phyloP scores from a whole-genome alignment of 2,888 invertebrate species.

The Holacanthella duospinosa region DNA sequence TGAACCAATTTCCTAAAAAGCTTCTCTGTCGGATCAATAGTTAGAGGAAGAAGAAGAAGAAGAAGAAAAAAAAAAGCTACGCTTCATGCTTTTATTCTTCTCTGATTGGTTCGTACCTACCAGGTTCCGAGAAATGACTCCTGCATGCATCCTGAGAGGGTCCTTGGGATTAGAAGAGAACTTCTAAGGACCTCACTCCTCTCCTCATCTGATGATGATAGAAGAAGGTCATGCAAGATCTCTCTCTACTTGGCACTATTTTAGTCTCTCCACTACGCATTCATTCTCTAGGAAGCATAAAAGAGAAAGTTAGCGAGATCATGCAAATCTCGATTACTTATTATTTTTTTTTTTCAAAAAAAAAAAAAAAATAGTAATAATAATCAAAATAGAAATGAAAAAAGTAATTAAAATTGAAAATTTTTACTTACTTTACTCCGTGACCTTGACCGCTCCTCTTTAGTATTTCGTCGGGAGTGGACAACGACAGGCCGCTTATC shows the following conservation, averaged over 20 bases:
- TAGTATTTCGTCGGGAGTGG: conserved; percentile 27
- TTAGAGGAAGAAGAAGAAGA: too few species aligned
- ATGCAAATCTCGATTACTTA: too few species aligned
- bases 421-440: conserved; percentile 32
- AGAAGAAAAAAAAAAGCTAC: too few species aligned
- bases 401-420: background rate
- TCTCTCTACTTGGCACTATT: background rate
- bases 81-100: too few species aligned
- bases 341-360: too few species aligned
- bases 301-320: background rate
- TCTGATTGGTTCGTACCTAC: conserved; percentile 1
- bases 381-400: background rate
- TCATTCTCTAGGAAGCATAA: background rate
- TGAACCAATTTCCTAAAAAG: too few species aligned
- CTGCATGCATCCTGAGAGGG: conserved; percentile 2
- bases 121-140: conserved; percentile 6
- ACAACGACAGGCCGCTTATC: conserved; percentile 23
- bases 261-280: background rate
- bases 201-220: too few species aligned
- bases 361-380: too few species aligned
- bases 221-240: background rate
- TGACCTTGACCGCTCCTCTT: conserved; percentile 34
- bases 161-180: background rate
- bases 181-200: background rate
- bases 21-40: too few species aligned